A percentile compares a stretch with the other conserved stretches of the same genome.
Evolutionary conservation across 2,113 vertebrate species (phyloP).

Genomic region (Pedionomus torquatus): DNA sequence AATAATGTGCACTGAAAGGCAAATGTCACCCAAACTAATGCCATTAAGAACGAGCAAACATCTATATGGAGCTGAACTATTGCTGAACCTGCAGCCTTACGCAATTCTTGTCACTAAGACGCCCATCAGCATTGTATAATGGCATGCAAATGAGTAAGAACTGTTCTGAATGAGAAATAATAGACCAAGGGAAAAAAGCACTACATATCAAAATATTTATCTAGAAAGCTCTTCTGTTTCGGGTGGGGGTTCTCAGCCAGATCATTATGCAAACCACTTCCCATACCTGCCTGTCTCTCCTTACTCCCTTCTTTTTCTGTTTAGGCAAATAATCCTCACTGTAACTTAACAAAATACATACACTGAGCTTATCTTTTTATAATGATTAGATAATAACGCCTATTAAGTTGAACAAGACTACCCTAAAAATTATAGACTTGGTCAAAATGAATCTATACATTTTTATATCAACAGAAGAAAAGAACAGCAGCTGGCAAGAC

Average conservation of each 20-base stretch:
- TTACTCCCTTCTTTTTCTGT: not conserved
- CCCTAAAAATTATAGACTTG: not conserved
- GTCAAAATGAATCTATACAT: not conserved
- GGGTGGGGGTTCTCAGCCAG: not conserved
- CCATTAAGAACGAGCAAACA: not conserved
- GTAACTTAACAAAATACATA: not conserved
- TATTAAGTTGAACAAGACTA: not conserved
- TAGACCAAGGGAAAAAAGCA: not conserved
- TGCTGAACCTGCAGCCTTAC: not conserved
- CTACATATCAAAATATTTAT: not conserved
- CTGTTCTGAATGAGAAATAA: not conserved
- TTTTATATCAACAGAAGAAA: not conserved
- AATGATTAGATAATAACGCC: not conserved
- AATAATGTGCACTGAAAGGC: not conserved
- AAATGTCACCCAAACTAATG: conserved; percentile 8
- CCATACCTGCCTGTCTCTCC: not conserved
- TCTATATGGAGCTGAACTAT: not conserved
- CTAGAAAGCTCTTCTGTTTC: not conserved
- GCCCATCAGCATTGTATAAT: not conserved
- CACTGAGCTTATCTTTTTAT: not conserved
- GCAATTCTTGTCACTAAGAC: not conserved
- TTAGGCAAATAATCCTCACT: not conserved
- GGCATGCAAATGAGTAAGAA: not conserved
- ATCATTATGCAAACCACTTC: not conserved
- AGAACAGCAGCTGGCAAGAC: not conserved